Conservation (phyloP, 2,888 invertebrate species). For the Cryptocheilus praepositus region DNA sequence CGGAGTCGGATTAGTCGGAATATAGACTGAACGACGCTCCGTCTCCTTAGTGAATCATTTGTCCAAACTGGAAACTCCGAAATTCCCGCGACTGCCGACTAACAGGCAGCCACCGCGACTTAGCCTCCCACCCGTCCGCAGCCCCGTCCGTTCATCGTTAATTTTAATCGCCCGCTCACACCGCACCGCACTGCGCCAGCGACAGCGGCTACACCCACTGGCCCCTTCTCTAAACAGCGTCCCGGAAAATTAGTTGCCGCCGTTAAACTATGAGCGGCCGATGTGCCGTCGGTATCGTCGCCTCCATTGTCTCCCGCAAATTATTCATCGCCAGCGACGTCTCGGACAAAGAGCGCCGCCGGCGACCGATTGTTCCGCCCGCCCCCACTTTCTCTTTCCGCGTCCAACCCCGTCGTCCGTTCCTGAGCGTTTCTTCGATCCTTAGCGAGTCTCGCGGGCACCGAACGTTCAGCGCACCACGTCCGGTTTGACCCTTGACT, state of each 20-base stretch:
- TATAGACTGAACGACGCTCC: conserved; percentile 44
- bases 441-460: neutral
- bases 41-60: conserved; percentile 58
- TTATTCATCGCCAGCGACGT: too few species aligned
- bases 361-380: neutral
- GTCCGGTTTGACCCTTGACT: too few species aligned
- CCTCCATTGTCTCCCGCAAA: too few species aligned
- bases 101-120: neutral
- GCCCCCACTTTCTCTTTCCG: neutral
- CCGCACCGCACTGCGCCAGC: conserved; percentile 1
- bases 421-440: neutral
- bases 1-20: conserved; percentile 53
- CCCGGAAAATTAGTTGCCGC: conserved; percentile 8
- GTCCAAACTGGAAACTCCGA: conserved; percentile 50
- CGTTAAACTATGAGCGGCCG: neutral
- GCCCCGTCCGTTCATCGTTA: conserved; percentile 36
- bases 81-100: conserved; percentile 25
- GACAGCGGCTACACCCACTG: conserved; percentile 7
- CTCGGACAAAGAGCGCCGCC: too few species aligned
- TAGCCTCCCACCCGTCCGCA: neutral
- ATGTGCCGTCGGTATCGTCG: neutral
- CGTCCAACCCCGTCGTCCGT: neutral
- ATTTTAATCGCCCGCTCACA: conserved; percentile 49
- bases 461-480: too few species aligned
- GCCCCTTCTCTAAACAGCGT: neutral